Evolutionary conservation across 2,797 vertebrate genomes (phyloP).

Genomic region (Notolepis coatsorum): DNA sequence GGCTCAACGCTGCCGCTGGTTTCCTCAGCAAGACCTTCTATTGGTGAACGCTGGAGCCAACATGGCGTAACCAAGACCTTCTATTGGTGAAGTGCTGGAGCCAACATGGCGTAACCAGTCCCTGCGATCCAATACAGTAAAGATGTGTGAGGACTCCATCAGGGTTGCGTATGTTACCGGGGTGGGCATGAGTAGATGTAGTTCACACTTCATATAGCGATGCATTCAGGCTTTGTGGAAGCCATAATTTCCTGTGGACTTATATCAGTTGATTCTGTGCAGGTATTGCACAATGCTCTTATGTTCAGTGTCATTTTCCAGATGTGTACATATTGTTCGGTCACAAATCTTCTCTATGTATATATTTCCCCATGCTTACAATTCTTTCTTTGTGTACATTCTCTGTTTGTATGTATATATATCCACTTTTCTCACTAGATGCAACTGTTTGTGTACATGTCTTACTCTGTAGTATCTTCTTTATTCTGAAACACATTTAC

Average conservation of each 20-base stretch:
- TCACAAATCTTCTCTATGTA: too few relatives aligned
- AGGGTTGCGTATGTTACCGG: constrained; percentile 4
- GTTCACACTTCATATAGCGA: background rate
- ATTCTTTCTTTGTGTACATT: constrained; percentile 12
- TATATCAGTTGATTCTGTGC: constrained; percentile 14
- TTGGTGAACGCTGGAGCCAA: constrained; percentile 74
- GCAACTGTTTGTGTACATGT: too few relatives aligned
- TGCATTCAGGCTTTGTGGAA: background rate
- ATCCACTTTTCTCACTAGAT: too few relatives aligned
- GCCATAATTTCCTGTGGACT: background rate
- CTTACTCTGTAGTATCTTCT: too few relatives aligned
- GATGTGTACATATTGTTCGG: constrained; percentile 71
- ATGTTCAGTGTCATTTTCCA: background rate
- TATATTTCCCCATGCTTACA: constrained; percentile 9
- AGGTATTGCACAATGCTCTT: constrained; percentile 4
- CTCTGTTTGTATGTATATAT: too few relatives aligned
- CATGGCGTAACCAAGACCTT: background rate
- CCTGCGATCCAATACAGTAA: background rate
- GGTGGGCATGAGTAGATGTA: constrained; percentile 17
- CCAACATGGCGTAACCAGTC: background rate
- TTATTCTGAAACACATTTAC: too few relatives aligned
- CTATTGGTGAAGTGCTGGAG: too few relatives aligned
- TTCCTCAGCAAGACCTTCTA: constrained; percentile 87
- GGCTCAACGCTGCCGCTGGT: constrained; percentile 74
- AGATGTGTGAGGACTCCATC: background rate